Conservation (phyloP, 2,888 invertebrate species). For the Cybosia mesomella region DNA sequence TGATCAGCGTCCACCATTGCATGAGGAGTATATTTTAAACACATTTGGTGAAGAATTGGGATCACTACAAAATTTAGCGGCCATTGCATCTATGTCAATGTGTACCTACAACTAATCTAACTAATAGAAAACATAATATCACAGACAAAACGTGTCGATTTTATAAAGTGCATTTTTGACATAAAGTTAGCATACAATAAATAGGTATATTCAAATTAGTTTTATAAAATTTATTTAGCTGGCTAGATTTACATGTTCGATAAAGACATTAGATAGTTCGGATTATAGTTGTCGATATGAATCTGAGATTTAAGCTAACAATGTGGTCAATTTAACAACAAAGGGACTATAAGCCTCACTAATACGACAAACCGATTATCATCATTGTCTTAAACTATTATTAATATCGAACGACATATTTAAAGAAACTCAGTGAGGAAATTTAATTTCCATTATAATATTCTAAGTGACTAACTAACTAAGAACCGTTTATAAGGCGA, state of each 20-base stretch:
- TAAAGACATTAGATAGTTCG: constrained; percentile 37
- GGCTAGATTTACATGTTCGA: constrained; percentile 22
- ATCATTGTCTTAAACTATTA: constrained; percentile 34
- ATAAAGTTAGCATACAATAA: constrained; percentile 4
- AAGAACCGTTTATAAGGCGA: constrained; percentile 57
- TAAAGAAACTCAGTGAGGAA: constrained; percentile 45
- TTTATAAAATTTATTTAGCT: constrained; percentile 30
- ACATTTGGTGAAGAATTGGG: constrained; percentile 36
- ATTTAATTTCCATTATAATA: constrained; percentile 45
- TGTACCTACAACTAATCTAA: constrained; percentile 52
- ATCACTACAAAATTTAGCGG: constrained; percentile 33
- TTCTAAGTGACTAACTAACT: constrained; percentile 51
- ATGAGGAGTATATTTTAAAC: background rate
- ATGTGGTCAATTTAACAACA: constrained; percentile 51
- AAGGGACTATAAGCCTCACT: constrained; percentile 39
- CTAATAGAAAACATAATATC: constrained; percentile 55
- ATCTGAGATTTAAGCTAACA: constrained; percentile 44
- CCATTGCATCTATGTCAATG: constrained; percentile 33
- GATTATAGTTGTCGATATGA: constrained; percentile 61
- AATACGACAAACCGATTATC: constrained; percentile 34
- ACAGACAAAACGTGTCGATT: constrained; percentile 54
- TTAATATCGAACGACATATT: constrained; percentile 46
- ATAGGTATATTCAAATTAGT: constrained; percentile 28
- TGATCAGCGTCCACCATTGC: background rate
- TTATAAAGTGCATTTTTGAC: constrained; percentile 46